Base-by-base conservation (phyloP, 2,797 vertebrate species). In the Glossophaga mutica region DNA sequence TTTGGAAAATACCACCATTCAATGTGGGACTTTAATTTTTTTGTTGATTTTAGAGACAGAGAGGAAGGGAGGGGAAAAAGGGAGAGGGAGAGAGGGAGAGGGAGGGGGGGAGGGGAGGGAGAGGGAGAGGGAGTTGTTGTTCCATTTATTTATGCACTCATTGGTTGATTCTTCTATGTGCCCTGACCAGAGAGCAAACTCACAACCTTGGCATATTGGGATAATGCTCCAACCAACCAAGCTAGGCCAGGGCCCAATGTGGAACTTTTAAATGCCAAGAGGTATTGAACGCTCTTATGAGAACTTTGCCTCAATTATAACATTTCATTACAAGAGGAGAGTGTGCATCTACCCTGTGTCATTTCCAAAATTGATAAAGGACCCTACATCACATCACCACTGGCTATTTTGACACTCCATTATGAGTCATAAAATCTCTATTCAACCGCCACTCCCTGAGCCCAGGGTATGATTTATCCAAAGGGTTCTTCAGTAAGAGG, bases 371-470 rank as follows among this genome's bases (percentile, higher is more conserved):
- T 21, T 84, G 74, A 94, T 95, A 78, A 97, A 76, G 52, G 48
- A 94, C 55, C 62, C 57, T 88, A 96, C 87, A 94, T 97, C 97
- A 96, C 87, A 94, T 97, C 97, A 97, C 94, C 59, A 91, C 39
- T 96, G 92, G 79, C 91, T 96, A 97, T 92, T 62, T 32, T 95
- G 52, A 95, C 26, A 52, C 42, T 73, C 65, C 8, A 67, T 62
- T 42, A 71, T 22, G 67, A 98, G 67, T 97, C 91, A 96, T 68
- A 97, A 94, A 70, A 90, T 76, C 92, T 83, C 48, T 96, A 50
- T 50, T 70, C 79, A 73, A 81, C 50, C 91, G 52, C 87, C 73
- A 92, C 88, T 93, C 37, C 50, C 85, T 86, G 62, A 96, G 46
- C 48, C 11, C 9, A 97, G 65, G 62, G 68, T 89, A 92, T 78